A percentile compares a stretch with the other conserved stretches of the same genome.
Evolutionary conservation across 2,888 invertebrate species (phyloP).

Genomic region (Seira ritae): DNA sequence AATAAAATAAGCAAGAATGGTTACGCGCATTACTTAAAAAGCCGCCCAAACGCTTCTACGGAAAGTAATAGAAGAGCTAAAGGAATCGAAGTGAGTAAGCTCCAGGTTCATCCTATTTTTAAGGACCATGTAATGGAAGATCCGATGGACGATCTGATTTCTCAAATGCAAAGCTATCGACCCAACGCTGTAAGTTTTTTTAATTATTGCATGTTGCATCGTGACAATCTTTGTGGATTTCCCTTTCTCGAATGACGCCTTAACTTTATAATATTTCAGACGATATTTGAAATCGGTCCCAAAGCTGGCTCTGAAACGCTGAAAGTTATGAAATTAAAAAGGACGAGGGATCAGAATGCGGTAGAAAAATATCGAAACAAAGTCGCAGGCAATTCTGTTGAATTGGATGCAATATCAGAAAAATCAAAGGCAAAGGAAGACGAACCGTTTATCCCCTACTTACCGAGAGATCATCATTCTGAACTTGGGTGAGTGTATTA

Average conservation of each 20-base stretch:
- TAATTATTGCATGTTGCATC: conserved; percentile 73
- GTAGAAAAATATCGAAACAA: conserved; percentile 77
- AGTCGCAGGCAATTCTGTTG: conserved; percentile 78
- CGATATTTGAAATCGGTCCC: conserved; percentile 93
- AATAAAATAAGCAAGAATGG: conserved; percentile 89
- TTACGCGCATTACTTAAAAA: conserved; percentile 91
- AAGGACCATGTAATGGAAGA: conserved; percentile 75
- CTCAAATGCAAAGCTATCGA: conserved; percentile 85
- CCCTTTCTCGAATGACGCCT: no score
- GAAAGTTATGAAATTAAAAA: conserved; percentile 91
- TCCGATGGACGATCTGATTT: conserved; percentile 78
- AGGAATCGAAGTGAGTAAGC: conserved; percentile 79
- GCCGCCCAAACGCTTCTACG: conserved; percentile 90
- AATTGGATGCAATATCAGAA: conserved; percentile 75
- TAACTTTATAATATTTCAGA: conserved; percentile 79
- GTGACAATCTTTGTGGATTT: not conserved
- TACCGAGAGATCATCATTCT: conserved; percentile 88
- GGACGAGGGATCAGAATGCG: conserved; percentile 83
- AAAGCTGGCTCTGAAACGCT: conserved; percentile 87
- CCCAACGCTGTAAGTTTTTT: conserved; percentile 81
- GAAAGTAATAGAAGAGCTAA: conserved; percentile 94
- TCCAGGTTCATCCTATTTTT: conserved; percentile 83
- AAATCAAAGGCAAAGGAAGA: conserved; percentile 68
- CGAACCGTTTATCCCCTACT: conserved; percentile 90
- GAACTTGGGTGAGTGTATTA: conserved; percentile 84